These are phyloP conservation scores for Salminus brasiliensis DNA, from an alignment of 2,113 vertebrate genomes.

Conservation along the genomic window DNA sequence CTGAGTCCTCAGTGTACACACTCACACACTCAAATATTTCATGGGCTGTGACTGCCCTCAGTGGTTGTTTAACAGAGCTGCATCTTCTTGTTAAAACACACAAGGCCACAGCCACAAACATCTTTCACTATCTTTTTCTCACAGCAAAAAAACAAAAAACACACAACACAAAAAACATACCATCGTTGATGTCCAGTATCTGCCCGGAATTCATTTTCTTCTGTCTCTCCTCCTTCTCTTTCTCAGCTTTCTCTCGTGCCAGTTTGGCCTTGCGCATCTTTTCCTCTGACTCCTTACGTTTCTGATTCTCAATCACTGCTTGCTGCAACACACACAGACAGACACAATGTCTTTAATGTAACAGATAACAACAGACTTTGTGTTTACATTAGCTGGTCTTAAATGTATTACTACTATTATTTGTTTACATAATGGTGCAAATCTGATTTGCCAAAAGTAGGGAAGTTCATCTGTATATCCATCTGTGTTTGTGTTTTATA, in stretches of 20 bases:
- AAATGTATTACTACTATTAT: too few relatives aligned
- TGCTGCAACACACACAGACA: conserved; percentile 70
- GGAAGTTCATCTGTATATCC: background rate
- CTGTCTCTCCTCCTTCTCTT: conserved; percentile 80
- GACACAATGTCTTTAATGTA: background rate
- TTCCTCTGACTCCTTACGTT: conserved; percentile 82
- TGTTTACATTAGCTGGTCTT: background rate
- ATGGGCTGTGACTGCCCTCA: conserved; percentile 31
- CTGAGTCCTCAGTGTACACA: too few relatives aligned
- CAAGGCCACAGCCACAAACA: conserved; percentile 19
- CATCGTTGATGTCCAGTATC: conserved; percentile 80
- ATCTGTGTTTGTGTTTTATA: background rate
- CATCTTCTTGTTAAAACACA: background rate
- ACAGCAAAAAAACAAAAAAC: too few relatives aligned
- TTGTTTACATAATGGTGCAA: background rate
- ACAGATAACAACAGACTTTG: background rate
- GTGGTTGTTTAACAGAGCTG: conserved; percentile 9
- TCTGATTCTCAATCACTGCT: conserved; percentile 83
- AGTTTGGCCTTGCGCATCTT: conserved; percentile 80
- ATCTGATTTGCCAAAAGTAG: background rate
- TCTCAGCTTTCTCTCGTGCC: conserved; percentile 84
- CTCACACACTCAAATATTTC: conserved; percentile 9
- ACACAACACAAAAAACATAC: conserved; percentile 70
- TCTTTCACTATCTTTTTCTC: background rate
- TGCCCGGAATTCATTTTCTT: conserved; percentile 74